Conservation (phyloP, 2,797 vertebrate species). For the Bovichtus diacanthus region DNA sequence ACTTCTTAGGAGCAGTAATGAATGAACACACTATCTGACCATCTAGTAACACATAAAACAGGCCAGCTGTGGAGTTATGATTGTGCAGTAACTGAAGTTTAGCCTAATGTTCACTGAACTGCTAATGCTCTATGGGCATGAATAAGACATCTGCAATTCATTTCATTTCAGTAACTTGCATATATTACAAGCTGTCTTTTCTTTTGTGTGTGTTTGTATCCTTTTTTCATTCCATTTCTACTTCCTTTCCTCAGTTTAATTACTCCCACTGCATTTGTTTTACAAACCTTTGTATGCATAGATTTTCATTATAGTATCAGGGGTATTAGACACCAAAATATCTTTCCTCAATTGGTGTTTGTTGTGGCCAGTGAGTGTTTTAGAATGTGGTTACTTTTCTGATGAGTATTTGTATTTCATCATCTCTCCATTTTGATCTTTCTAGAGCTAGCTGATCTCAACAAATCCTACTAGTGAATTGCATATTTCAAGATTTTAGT, state of each 20-base stretch:
- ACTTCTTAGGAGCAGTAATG: not conserved
- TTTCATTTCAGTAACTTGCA: not conserved
- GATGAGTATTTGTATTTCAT: conserved; percentile 19
- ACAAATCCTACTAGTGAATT: conserved; percentile 6
- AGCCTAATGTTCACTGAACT: conserved; percentile 9
- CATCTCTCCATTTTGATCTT: not conserved
- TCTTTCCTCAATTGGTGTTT: not conserved
- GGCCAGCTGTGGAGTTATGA: conserved; percentile 2
- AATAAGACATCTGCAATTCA: not conserved
- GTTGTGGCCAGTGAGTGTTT: conserved; percentile 5
- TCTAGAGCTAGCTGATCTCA: conserved; percentile 24
- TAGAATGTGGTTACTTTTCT: not conserved
- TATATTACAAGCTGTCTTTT: not conserved
- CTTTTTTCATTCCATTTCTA: not conserved
- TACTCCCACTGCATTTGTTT: not conserved
- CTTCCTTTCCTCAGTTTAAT: not conserved
- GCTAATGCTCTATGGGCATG: not conserved
- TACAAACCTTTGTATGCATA: not conserved
- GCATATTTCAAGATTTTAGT: conserved; percentile 12
- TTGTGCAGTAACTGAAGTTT: not conserved
- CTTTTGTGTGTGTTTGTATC: not conserved
- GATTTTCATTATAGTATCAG: not conserved
- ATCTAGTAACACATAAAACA: not conserved
- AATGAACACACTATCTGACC: conserved; percentile 7
- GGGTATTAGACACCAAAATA: not conserved